Conservation (phyloP, 2,888 invertebrate genomes). For the Herminia tarsipennalis region DNA sequence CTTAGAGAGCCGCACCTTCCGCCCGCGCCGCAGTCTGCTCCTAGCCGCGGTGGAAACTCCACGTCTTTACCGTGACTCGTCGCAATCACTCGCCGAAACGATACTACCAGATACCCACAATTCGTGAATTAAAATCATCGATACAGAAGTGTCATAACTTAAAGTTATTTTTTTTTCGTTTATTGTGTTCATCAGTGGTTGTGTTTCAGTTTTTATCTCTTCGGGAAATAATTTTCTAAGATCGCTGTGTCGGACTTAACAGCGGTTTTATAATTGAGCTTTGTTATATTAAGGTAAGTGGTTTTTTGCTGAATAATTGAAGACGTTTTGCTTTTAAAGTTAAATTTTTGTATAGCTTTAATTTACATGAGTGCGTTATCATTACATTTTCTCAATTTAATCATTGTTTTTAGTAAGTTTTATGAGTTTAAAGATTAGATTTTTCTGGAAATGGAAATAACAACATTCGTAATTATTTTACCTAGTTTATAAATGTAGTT, state of each 20-base stretch:
- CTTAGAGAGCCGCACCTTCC: constrained; percentile 48
- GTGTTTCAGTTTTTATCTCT: constrained; percentile 30
- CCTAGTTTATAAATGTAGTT: too few species aligned
- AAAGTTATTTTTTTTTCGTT: constrained; percentile 3
- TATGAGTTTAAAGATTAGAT: too few species aligned
- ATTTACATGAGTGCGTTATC: too few species aligned
- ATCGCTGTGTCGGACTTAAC: constrained; percentile 24
- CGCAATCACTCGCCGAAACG: constrained; percentile 28
- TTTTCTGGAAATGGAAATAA: too few species aligned
- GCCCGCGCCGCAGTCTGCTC: constrained; percentile 64
- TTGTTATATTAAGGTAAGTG: constrained; percentile 46
- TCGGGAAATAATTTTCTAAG: constrained; percentile 21
- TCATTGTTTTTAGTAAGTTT: too few species aligned
- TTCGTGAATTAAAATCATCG: constrained; percentile 41
- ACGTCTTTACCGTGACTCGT: constrained; percentile 13
- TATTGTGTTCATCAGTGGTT: constrained; percentile 31
- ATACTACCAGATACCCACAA: constrained; percentile 13
- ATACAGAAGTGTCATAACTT: constrained; percentile 19
- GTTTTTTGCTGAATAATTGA: constrained; percentile 13
- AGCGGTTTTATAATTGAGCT: constrained; percentile 37
- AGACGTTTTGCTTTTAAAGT: not conserved
- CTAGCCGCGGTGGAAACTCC: constrained; percentile 35
- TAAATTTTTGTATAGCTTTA: not conserved
- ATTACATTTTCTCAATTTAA: too few species aligned
- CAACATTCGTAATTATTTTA: too few species aligned